Conservation (phyloP, 2,113 vertebrate species). For the Tympanuchus pallidicinctus region DNA sequence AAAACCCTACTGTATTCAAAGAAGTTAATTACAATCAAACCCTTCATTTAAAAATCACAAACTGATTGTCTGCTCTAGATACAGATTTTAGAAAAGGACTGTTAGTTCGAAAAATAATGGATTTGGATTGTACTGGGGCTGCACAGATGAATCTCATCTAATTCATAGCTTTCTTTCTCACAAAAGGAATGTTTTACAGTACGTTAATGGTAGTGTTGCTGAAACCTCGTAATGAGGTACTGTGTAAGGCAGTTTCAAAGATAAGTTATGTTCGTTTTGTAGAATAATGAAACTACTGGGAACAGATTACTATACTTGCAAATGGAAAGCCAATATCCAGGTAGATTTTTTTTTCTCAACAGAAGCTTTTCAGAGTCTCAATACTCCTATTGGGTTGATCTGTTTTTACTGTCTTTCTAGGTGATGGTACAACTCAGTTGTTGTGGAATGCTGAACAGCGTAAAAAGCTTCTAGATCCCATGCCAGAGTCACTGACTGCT, state of each 20-base stretch:
- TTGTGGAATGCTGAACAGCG: constrained; percentile 71
- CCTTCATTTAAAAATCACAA: not conserved
- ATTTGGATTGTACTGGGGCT: not conserved
- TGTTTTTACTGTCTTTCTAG: not conserved
- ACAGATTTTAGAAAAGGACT: not conserved
- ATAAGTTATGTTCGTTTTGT: not conserved
- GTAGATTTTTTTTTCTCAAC: not conserved
- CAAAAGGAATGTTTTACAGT: not conserved
- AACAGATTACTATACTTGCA: not conserved
- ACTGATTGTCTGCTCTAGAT: not conserved
- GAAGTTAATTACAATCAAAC: not conserved
- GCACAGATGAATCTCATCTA: not conserved
- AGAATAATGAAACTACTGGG: not conserved
- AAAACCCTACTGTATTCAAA: not conserved
- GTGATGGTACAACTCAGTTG: constrained; percentile 32
- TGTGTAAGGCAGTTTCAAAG: not conserved
- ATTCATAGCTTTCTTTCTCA: not conserved
- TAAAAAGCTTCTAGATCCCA: constrained; percentile 70
- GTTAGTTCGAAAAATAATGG: not conserved
- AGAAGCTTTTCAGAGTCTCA: not conserved
- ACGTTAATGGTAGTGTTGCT: not conserved
- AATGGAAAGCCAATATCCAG: not conserved
- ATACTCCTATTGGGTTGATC: not conserved
- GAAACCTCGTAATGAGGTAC: not conserved
- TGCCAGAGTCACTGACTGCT: constrained; percentile 54